Evolutionary conservation across 2,888 invertebrate species (phyloP), one percentile per base, ranked within the genome.

Genomic region (Mythimna loreyi): DNA sequence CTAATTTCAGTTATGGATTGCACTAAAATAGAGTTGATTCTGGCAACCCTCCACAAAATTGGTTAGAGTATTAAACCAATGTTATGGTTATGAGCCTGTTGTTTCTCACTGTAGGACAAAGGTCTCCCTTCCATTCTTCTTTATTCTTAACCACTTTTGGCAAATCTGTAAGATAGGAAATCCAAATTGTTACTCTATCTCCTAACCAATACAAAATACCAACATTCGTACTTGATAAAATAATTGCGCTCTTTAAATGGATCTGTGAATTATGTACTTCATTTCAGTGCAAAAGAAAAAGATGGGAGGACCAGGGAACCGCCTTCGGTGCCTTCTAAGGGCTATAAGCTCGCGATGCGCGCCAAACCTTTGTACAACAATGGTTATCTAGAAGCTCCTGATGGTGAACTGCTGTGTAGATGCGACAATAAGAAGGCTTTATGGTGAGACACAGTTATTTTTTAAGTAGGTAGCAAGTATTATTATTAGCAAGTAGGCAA

Each of bases 281-380:
- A 28, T 73, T 57, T 74, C 63, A 87, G 85, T 67, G 60, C 62
- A 30, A 77, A 65, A 62, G 70, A 77, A 61, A 81, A 84, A 67
- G 63, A 84, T 43, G 33, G 45, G 23, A 78, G 80, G n/a, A 36
- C 4, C 2, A 83, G 53, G 30, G 89, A 80, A 59, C 78, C 74
- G 52, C 68, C 80, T 0, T 8, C 78, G 1, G 61, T 65, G 13
- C 23, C 49, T 11, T 85, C 65, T 58, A 91, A 89, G 75, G 82
- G 86, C 6, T 92, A 92, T 62, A 87, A 90, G 11, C 84, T 94
- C 77, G 83, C 92, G 13, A 94, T 95, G 8, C 92, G 97, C 23
- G 94, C 96, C 25, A 97, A 96, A 80, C 97, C 97, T 0, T 93
- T 98, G 55, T 98, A 98, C 90, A 97, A 98, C 89, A 98, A 98